Conservation (phyloP, 2,113 vertebrate genomes). For the Ochotona curzoniae region DNA sequence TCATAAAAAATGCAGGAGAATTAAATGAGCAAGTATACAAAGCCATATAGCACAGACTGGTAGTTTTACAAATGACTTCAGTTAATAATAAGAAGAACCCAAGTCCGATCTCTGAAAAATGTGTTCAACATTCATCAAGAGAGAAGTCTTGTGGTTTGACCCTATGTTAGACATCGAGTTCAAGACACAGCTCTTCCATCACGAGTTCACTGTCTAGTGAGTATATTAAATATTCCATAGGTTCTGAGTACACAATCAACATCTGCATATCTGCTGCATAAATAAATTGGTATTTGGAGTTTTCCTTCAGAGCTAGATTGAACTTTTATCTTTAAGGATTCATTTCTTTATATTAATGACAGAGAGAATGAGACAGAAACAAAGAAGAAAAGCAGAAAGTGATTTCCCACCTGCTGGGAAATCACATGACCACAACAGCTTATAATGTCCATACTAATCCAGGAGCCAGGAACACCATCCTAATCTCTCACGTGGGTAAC, state of each 20-base stretch:
- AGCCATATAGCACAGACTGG: conserved; percentile 8
- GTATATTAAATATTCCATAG: neutral
- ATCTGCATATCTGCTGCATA: neutral
- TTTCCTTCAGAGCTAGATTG: neutral
- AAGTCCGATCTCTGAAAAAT: conserved; percentile 34
- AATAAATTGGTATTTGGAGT: neutral
- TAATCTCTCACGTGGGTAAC: too few species aligned
- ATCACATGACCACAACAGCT: too few species aligned
- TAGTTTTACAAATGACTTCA: conserved; percentile 19
- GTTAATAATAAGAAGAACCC: conserved; percentile 30
- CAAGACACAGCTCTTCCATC: conserved; percentile 6
- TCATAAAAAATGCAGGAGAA: neutral
- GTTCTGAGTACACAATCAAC: neutral
- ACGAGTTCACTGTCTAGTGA: neutral
- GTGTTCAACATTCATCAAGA: conserved; percentile 20
- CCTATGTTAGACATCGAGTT: neutral
- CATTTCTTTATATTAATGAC: too few species aligned
- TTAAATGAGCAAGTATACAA: conserved; percentile 33
- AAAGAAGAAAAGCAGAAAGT: too few species aligned
- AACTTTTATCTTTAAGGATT: neutral
- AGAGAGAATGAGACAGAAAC: too few species aligned
- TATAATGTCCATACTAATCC: too few species aligned
- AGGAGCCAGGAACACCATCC: too few species aligned
- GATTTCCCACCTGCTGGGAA: too few species aligned
- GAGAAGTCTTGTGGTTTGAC: neutral